Conservation (phyloP, 2,113 vertebrate genomes). For the Galeopterus variegatus region DNA sequence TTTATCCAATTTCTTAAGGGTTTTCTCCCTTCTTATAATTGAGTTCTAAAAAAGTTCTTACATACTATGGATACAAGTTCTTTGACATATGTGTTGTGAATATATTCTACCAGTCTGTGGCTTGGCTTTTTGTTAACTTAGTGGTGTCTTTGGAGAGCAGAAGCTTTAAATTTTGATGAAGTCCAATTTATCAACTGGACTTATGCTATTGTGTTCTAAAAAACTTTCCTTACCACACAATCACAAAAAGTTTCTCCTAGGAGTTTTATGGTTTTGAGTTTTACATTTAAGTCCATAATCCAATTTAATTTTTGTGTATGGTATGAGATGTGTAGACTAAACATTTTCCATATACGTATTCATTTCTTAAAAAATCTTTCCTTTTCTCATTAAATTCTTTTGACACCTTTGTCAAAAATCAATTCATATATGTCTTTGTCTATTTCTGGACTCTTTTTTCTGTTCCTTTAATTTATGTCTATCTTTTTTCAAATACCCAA, state of each 20-base stretch:
- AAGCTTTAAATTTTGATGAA: conserved; percentile 27
- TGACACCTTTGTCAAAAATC: not conserved
- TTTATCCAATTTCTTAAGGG: not conserved
- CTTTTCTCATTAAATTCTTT: not conserved
- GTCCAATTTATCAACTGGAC: not conserved
- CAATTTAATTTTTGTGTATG: not conserved
- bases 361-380: not conserved
- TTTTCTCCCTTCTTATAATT: conserved; percentile 11
- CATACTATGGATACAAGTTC: not conserved
- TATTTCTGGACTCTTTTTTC: not conserved
- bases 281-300: not conserved
- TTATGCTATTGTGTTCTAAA: not conserved
- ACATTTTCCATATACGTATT: not conserved
- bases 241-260: conserved; percentile 9
- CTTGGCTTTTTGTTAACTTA: not conserved
- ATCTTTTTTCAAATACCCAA: not conserved
- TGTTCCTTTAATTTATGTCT: not conserved
- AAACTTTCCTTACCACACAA: not conserved
- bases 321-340: not conserved
- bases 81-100: not conserved
- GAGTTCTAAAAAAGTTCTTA: not conserved
- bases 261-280: not conserved
- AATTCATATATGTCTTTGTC: not conserved
- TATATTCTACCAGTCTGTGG: not conserved
- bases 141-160: not conserved